Evolutionary conservation across 2,888 invertebrate species (phyloP).

Genomic region (Lydus trimaculatus): DNA sequence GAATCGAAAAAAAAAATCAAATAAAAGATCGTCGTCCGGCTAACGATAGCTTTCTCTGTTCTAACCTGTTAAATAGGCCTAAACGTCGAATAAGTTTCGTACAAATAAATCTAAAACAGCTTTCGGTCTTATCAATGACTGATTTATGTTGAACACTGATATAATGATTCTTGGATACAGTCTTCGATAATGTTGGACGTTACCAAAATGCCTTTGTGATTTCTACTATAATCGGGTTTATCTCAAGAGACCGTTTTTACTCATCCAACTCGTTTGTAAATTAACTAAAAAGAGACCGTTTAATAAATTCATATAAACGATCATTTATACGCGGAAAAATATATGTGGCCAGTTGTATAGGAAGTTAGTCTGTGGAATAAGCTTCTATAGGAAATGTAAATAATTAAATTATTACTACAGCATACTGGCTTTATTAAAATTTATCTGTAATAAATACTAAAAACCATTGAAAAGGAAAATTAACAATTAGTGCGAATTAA

Average conservation of each 20-base stretch:
- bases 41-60: too few relatives aligned
- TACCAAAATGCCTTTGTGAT: too few relatives aligned
- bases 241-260: neutral
- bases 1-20: too few relatives aligned
- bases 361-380: neutral
- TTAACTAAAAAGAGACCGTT: neutral
- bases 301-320: conserved; percentile 5
- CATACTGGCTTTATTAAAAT: neutral
- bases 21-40: too few relatives aligned
- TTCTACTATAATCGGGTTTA: too few relatives aligned
- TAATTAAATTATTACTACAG: neutral
- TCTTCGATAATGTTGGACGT: too few relatives aligned
- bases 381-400: neutral
- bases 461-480: neutral
- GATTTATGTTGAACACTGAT: too few relatives aligned
- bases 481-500: neutral
- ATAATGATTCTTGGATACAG: too few relatives aligned
- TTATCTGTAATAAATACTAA: neutral
- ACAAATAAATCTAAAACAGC: too few relatives aligned
- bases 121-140: too few relatives aligned
- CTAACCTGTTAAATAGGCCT: too few relatives aligned
- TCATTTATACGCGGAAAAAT: neutral
- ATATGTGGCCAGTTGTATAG: neutral
- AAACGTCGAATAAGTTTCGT: too few relatives aligned
- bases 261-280: neutral